Base-by-base conservation (phyloP, 2,797 vertebrate genomes). In the Chaenodraco wilsoni region DNA sequence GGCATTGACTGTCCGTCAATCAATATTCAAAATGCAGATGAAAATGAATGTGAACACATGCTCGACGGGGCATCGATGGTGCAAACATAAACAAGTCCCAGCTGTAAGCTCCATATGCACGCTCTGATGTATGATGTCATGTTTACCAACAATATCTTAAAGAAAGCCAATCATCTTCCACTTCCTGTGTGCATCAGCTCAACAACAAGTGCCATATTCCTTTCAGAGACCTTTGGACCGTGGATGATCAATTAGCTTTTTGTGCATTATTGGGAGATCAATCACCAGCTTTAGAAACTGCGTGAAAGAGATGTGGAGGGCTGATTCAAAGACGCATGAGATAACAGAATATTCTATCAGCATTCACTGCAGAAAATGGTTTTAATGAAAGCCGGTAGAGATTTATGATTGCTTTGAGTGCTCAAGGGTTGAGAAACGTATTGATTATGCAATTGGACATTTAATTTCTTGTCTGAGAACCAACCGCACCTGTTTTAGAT, bases 111-210 rank as follows among this genome's bases (percentile, higher is more conserved):
- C 72, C 84, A 56, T 83, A 69, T 86, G 82, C 70, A 64, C 21
- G 16, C 49, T 19, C 56, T 68, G 69, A 73, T 74, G 31, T 52
- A 54, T 66, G 76, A 72, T 41, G 56, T 46, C 62, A 43, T 76
- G 81, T 85, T 82, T 76, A 83, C 86, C 83, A 82, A 85, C 76
- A 76, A 14, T 54, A 62, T 75, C 70, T 57, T 45, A 4, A 27
- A 55, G 66, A 85, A 69, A 76, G 50, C 75, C 78, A 81, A 87
- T 89, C 73, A 81, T 66, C 46, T 67, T 74, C 59, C 63, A 57
- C 75, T 76, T 72, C 75, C 65, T 59, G 50, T 31, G 23, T 49
- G 44, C 45, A 49, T 79, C 78, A 41, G 81, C 73, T 41, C 58
- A 61, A 79, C 64, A 46, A 65, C 72, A 62, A 61, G 40, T 62